These are phyloP conservation scores for Agrenia bidenticulata DNA, from an alignment of 2,888 invertebrate genomes.

Conservation along the genomic window DNA sequence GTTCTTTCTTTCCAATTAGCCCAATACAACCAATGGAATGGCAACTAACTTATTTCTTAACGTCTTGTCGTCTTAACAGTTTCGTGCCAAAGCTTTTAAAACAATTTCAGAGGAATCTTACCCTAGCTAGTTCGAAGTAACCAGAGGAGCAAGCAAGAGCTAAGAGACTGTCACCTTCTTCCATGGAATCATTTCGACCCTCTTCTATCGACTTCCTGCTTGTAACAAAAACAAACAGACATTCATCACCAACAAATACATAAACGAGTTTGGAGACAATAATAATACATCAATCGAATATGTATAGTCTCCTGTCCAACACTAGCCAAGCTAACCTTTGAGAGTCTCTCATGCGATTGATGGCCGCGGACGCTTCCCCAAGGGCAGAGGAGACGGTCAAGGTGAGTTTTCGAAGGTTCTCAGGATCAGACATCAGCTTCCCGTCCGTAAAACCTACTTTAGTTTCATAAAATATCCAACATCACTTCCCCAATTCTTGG, in stretches of 20 bases:
- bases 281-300: background rate
- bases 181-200: slow-evolving; percentile 91
- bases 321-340: slow-evolving; percentile 38
- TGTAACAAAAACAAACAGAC: background rate
- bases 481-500: background rate
- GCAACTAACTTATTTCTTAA: too few relatives aligned
- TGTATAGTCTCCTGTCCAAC: background rate
- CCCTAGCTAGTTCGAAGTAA: slow-evolving; percentile 95
- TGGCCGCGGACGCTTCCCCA: slow-evolving; percentile 94
- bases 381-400: slow-evolving; percentile 90
- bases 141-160: slow-evolving; percentile 96
- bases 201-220: slow-evolving; percentile 81
- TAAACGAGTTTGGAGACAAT: background rate
- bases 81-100: too few relatives aligned
- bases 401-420: slow-evolving; percentile 80
- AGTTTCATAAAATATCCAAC: background rate
- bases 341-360: slow-evolving; percentile 81
- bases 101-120: slow-evolving; percentile 56
- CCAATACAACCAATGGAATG: too few relatives aligned
- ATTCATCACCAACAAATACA: background rate
- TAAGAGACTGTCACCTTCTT: slow-evolving; percentile 93
- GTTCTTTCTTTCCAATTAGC: too few relatives aligned
- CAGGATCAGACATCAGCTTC: slow-evolving; percentile 82
- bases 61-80: too few relatives aligned
- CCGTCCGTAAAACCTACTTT: slow-evolving; percentile 63